A percentile compares a stretch with the other conserved stretches of the same genome.
Evolutionary conservation across 1,140 invertebrate species (phyloP).

Genomic region (Ganaspis sp.): DNA sequence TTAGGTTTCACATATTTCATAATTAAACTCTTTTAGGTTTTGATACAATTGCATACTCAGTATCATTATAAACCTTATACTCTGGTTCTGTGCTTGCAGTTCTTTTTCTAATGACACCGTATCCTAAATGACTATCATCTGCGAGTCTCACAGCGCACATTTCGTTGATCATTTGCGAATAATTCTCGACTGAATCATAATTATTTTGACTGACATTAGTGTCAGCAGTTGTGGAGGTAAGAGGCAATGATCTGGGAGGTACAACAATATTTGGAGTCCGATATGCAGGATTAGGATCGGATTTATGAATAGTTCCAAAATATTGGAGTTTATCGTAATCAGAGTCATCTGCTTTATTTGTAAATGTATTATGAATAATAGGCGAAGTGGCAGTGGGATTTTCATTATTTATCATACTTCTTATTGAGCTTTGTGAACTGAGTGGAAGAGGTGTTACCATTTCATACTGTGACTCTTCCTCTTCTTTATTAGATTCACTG

Average conservation of each 20-base stretch:
- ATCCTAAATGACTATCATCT: constrained; percentile 87
- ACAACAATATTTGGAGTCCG: constrained; percentile 71
- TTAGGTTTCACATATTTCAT: too few relatives aligned
- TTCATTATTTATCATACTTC: constrained; percentile 53
- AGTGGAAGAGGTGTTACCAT: constrained; percentile 57
- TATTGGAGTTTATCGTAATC: constrained; percentile 88
- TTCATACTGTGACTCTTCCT: constrained; percentile 68
- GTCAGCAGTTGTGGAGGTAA: constrained; percentile 44
- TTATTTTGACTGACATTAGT: constrained; percentile 78
- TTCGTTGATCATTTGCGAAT: constrained; percentile 62
- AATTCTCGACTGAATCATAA: constrained; percentile 80
- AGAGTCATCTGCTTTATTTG: constrained; percentile 55
- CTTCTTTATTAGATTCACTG: constrained; percentile 53
- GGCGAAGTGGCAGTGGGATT: constrained; percentile 54
- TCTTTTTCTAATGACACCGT: constrained; percentile 85
- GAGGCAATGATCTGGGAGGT: constrained; percentile 51
- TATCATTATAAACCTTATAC: constrained; percentile 84
- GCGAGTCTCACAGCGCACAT: constrained; percentile 82
- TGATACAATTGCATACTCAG: constrained; percentile 87
- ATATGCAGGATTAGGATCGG: constrained; percentile 81
- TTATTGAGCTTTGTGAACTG: constrained; percentile 54
- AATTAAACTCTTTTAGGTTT: constrained; percentile 87
- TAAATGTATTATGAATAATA: constrained; percentile 59
- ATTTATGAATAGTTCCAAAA: constrained; percentile 84
- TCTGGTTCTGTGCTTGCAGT: constrained; percentile 76